Conservation (phyloP, 2,888 invertebrate genomes). For the Eupithecia pulchellata region DNA sequence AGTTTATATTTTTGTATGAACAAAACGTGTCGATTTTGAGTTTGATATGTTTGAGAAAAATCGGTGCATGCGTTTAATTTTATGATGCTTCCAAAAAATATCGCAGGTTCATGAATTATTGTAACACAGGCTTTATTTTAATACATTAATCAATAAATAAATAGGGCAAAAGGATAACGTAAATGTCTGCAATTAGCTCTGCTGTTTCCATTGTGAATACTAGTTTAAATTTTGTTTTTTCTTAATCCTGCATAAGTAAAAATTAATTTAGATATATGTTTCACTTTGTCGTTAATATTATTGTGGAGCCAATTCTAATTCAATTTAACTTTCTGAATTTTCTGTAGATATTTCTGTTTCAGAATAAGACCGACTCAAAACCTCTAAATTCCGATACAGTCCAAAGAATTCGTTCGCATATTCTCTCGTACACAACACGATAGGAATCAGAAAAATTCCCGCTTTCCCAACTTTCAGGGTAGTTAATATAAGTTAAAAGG, state of each 20-base stretch:
- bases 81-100: not conserved
- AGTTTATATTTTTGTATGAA: not conserved
- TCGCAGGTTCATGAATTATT: not conserved
- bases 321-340: no score
- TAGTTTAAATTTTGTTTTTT: not conserved
- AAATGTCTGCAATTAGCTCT: not conserved
- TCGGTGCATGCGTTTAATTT: not conserved
- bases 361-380: not conserved
- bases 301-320: not conserved
- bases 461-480: constrained; percentile 32
- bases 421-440: constrained; percentile 34
- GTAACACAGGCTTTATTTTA: no score
- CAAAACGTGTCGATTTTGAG: not conserved
- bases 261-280: not conserved
- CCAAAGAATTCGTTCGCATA: constrained; percentile 4
- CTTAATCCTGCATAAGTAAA: not conserved
- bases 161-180: no score
- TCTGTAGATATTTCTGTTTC: not conserved
- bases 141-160: no score
- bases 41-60: not conserved
- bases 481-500: constrained; percentile 25
- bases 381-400: not conserved
- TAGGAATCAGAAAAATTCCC: constrained; percentile 26
- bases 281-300: not conserved
- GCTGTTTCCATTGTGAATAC: not conserved